These are phyloP conservation scores for Cryptoblepharus egeriae DNA, from an alignment of 2,797 vertebrate species.

Conservation along the genomic window DNA sequence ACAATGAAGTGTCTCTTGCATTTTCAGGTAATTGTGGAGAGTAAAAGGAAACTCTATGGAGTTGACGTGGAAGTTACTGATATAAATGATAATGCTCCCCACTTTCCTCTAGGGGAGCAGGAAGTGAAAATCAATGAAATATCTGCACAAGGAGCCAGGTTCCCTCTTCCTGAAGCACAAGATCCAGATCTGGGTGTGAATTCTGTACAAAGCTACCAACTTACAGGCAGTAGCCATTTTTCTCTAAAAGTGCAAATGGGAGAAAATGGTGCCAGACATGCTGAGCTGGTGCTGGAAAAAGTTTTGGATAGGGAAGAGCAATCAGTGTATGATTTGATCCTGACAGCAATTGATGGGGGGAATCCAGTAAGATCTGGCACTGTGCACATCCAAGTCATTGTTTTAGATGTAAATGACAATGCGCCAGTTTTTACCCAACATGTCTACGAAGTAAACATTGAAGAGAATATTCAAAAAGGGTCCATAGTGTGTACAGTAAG, in stretches of 20 bases:
- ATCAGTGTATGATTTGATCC: neutral
- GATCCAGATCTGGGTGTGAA: constrained; percentile 18
- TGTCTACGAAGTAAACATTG: neutral
- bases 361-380: constrained; percentile 15
- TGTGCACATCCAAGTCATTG: constrained; percentile 2
- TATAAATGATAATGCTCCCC: constrained; percentile 77
- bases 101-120: constrained; percentile 68
- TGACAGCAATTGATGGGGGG: constrained; percentile 23
- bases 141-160: constrained; percentile 55
- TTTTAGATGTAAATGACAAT: constrained; percentile 30
- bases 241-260: constrained; percentile 14
- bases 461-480: constrained; percentile 9
- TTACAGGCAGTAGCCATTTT: constrained; percentile 1
- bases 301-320: constrained; percentile 72
- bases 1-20: constrained; percentile 53
- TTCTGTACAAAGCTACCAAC: constrained; percentile 24
- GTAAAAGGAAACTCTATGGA: constrained; percentile 77
- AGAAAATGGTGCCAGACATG: neutral
- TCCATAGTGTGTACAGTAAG: too few relatives aligned
- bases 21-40: constrained; percentile 76
- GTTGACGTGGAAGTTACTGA: constrained; percentile 78
- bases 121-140: constrained; percentile 78
- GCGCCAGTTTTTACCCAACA: constrained; percentile 9
- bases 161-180: constrained; percentile 27
- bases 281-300: constrained; percentile 68